phyloP scores from a whole-genome alignment of 2,113 vertebrate genomes.

The Rhodinocichla rosea region DNA sequence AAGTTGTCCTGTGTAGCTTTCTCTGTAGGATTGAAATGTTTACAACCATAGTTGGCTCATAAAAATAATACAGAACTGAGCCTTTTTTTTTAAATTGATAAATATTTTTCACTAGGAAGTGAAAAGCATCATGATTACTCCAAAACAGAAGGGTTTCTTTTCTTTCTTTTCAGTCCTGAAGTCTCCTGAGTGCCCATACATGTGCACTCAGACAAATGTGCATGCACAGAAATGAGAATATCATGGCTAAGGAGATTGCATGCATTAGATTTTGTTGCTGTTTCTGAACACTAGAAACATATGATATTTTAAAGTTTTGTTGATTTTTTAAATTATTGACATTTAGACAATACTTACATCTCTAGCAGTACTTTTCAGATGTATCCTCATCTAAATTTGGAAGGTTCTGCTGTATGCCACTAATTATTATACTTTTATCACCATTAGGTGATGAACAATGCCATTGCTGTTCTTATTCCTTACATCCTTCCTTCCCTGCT shows the following conservation, averaged over 20 bases:
- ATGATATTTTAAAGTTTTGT: neutral
- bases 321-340: neutral
- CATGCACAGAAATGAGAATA: neutral
- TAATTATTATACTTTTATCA: neutral
- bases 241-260: neutral
- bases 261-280: neutral
- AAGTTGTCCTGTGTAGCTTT: constrained; percentile 52
- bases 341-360: neutral
- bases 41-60: constrained; percentile 21
- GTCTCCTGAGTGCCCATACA: neutral
- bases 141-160: neutral
- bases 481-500: neutral
- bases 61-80: constrained; percentile 30
- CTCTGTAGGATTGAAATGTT: constrained; percentile 35
- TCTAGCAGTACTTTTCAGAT: neutral
- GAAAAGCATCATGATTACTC: neutral
- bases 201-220: neutral
- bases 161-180: neutral
- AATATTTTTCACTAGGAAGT: neutral
- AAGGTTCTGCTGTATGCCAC: neutral
- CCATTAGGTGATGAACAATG: neutral
- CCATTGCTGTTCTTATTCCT: neutral
- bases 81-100: neutral
- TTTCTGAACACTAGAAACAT: neutral
- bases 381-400: neutral